These are phyloP conservation scores for Lamproptera curius DNA, from an alignment of 2,888 invertebrate species.

Conservation along the genomic window DNA sequence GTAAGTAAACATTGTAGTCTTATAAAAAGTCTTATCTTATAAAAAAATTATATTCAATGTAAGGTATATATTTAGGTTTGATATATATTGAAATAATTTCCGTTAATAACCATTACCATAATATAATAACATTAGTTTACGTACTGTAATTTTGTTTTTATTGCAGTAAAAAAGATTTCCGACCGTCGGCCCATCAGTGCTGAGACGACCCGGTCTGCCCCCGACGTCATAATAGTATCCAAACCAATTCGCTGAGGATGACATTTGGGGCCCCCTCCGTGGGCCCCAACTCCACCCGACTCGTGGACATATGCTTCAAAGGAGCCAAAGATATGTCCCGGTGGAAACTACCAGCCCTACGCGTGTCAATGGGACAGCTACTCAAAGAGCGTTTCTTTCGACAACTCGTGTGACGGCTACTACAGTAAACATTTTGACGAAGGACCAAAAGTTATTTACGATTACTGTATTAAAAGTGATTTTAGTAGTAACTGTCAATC, in stretches of 20 bases:
- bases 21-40: no score
- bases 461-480: conserved; percentile 69
- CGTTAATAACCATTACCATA: no score
- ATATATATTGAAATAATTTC: no score
- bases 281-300: conserved; percentile 66
- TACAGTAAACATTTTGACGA: conserved; percentile 65
- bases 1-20: no score
- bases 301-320: conserved; percentile 42
- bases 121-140: no score
- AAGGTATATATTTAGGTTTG: no score
- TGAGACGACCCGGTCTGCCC: conserved; percentile 92
- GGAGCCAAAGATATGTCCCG: conserved; percentile 54
- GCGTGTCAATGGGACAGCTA: conserved; percentile 40
- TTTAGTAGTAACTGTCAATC: conserved; percentile 47
- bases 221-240: conserved; percentile 89
- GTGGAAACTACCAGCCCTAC: conserved; percentile 50
- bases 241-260: conserved; percentile 75
- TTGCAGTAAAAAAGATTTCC: conserved; percentile 61
- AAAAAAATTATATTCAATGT: no score
- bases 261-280: conserved; percentile 70
- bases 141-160: no score
- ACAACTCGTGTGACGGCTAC: conserved; percentile 57
- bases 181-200: conserved; percentile 85
- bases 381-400: conserved; percentile 55
- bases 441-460: conserved; percentile 54